These are phyloP conservation scores for Carlito syrichta DNA, from an alignment of 2,113 vertebrate genomes.

Conservation along the genomic window DNA sequence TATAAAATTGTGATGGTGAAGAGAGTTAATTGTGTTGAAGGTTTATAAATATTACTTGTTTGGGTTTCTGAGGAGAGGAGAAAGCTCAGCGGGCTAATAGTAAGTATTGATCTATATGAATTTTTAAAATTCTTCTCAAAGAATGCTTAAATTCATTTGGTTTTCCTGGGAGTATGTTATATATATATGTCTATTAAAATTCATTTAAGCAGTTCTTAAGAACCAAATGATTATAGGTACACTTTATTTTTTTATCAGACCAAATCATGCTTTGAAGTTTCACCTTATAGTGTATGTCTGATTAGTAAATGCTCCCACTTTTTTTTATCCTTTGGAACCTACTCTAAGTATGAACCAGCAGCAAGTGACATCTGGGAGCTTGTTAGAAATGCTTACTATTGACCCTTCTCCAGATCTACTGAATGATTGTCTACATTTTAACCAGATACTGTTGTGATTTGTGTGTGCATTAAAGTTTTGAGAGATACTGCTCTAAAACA, in stretches of 20 bases:
- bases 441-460: not conserved
- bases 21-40: not conserved
- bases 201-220: not conserved
- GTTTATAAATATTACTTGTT: not conserved
- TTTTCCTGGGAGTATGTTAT: not conserved
- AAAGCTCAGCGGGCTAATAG: not conserved
- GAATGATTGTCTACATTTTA: not conserved
- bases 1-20: not conserved
- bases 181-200: not conserved
- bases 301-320: not conserved
- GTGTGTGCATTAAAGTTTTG: not conserved
- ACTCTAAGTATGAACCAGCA: not conserved
- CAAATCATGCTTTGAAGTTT: too few relatives aligned
- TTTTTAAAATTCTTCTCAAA: not conserved
- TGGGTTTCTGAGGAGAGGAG: constrained; percentile 31
- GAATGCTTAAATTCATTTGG: constrained; percentile 11
- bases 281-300: not conserved
- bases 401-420: not conserved
- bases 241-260: too few relatives aligned
- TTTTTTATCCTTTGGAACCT: not conserved
- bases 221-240: not conserved
- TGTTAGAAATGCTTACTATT: not conserved
- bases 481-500: not conserved
- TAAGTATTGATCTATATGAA: constrained; percentile 17
- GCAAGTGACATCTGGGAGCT: not conserved